Percentiles rank a stretch among this genome's conserved stretches.
These are phyloP conservation scores for Hyposmocoma kahamanoa DNA, from an alignment of 1,140 invertebrate species.

Conservation along the genomic window DNA sequence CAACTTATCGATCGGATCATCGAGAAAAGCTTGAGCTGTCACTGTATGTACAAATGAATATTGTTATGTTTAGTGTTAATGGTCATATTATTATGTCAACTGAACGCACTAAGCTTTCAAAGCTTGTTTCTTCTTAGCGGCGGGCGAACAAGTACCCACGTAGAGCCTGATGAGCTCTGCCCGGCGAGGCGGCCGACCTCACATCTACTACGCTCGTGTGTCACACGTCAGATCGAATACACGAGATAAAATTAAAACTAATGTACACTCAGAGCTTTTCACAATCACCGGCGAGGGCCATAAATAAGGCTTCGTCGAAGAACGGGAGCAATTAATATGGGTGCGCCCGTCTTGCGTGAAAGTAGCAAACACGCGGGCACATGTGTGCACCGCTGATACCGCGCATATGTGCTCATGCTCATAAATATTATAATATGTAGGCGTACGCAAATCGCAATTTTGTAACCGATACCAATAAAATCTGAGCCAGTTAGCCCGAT, in stretches of 20 bases:
- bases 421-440: background rate
- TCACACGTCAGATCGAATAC: conserved; percentile 54
- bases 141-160: too few relatives aligned
- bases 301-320: conserved; percentile 69
- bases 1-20: too few relatives aligned
- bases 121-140: too few relatives aligned
- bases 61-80: too few relatives aligned
- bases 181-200: background rate
- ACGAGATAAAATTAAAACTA: conserved; percentile 60
- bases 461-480: conserved; percentile 3
- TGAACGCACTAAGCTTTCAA: too few relatives aligned
- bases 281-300: conserved; percentile 58
- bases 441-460: conserved; percentile 2
- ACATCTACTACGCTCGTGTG: conserved; percentile 29
- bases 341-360: conserved; percentile 61
- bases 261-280: conserved; percentile 64
- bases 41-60: too few relatives aligned
- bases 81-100: too few relatives aligned
- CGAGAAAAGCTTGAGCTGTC: too few relatives aligned
- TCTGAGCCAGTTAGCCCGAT: background rate
- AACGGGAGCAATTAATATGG: conserved; percentile 73
- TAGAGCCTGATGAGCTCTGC: background rate
- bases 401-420: background rate
- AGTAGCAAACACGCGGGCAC: conserved; percentile 52
- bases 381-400: conserved; percentile 20